Evolutionary conservation across 2,888 invertebrate genomes (phyloP).

Genomic region (Luperina testacea): DNA sequence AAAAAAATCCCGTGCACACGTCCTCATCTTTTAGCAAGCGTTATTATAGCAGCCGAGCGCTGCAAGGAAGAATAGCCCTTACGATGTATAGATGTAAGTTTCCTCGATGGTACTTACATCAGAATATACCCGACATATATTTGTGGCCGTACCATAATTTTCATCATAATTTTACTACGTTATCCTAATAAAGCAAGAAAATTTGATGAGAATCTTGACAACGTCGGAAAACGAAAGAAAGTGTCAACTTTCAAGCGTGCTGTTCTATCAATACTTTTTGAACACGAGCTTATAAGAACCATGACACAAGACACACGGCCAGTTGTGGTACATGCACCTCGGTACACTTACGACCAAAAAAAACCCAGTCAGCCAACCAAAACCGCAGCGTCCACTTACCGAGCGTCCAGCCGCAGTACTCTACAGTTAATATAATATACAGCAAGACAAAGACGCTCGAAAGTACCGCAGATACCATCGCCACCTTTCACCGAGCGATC

Average conservation of each 20-base stretch:
- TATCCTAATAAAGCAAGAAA: not conserved
- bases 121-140: no score
- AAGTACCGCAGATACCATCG: conserved; percentile 67
- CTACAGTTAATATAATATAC: conserved; percentile 44
- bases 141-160: no score
- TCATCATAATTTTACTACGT: no score
- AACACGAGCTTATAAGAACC: not conserved
- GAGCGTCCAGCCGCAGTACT: conserved; percentile 35
- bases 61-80: no score
- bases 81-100: no score
- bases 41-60: no score
- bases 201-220: not conserved
- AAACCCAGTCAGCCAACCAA: conserved; percentile 24
- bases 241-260: not conserved
- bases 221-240: not conserved
- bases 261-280: not conserved
- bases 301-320: not conserved
- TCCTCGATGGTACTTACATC: no score
- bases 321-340: conserved; percentile 12
- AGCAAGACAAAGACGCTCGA: conserved; percentile 65
- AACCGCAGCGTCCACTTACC: conserved; percentile 52
- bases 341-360: conserved; percentile 10
- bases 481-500: conserved; percentile 74
- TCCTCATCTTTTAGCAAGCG: no score
- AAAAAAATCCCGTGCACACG: no score